Evolutionary conservation across 2,113 vertebrate species (phyloP).

Genomic region (Cheilinus undulatus): DNA sequence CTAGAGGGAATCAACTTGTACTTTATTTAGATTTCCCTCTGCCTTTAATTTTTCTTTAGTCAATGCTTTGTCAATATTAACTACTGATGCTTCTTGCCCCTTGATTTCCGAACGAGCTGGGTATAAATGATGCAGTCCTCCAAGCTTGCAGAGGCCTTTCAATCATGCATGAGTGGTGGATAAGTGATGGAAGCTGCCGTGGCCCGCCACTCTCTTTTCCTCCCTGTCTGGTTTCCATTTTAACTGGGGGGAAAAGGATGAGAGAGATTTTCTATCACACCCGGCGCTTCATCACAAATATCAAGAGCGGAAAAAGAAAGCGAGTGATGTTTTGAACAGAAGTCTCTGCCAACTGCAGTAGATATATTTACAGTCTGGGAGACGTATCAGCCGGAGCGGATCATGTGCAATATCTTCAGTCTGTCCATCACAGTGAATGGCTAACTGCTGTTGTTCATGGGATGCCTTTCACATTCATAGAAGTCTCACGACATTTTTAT

Average conservation of each 20-base stretch:
- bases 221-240: constrained; percentile 72
- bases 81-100: constrained; percentile 55
- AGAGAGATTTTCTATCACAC: constrained; percentile 71
- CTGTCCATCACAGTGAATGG: constrained; percentile 45
- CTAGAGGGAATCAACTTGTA: constrained; percentile 59
- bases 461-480: constrained; percentile 16
- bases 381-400: constrained; percentile 42
- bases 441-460: constrained; percentile 24
- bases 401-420: constrained; percentile 43
- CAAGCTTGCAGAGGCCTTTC: constrained; percentile 74
- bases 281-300: constrained; percentile 66
- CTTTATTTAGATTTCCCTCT: constrained; percentile 67
- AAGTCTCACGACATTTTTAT: constrained; percentile 41
- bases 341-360: constrained; percentile 38
- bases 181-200: constrained; percentile 77
- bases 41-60: constrained; percentile 45
- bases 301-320: constrained; percentile 61
- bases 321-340: constrained; percentile 54
- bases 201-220: constrained; percentile 66
- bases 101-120: constrained; percentile 67
- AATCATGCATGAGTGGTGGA: constrained; percentile 81
- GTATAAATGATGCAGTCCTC: constrained; percentile 74
- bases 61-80: constrained; percentile 79
- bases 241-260: constrained; percentile 62
- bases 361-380: constrained; percentile 44